A percentile compares a stretch with the other conserved stretches of the same genome.
Evolutionary conservation across 2,888 invertebrate genomes (phyloP).

Genomic region (Lasioglossum morio): DNA sequence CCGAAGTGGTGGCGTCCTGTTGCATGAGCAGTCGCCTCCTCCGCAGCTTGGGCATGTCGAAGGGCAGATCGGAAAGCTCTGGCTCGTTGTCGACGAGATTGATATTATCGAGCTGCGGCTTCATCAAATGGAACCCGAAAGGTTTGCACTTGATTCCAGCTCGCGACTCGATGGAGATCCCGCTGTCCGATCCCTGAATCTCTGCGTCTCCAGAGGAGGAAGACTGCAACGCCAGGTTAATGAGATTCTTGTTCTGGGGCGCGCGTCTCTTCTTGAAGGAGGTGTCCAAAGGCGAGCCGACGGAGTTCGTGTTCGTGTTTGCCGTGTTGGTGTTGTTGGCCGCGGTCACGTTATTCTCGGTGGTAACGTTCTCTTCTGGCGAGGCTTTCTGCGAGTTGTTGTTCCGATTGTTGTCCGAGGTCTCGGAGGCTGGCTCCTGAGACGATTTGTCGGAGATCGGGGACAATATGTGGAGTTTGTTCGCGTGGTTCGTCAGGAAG

Average conservation of each 20-base stretch:
- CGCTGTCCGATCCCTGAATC: slow-evolving; percentile 94
- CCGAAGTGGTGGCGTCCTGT: slow-evolving; percentile 89
- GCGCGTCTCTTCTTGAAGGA: slow-evolving; percentile 88
- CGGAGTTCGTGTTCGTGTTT: slow-evolving; percentile 76
- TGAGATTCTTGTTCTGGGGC: slow-evolving; percentile 91
- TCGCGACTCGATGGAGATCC: slow-evolving; percentile 94
- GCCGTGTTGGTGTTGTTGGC: slow-evolving; percentile 78
- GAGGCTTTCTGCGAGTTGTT: slow-evolving; percentile 92
- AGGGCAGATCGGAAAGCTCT: slow-evolving; percentile 92
- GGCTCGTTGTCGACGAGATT: slow-evolving; percentile 85
- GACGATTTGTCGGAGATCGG: slow-evolving; percentile 96
- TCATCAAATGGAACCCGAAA: slow-evolving; percentile 87
- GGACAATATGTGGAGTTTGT: slow-evolving; percentile 93
- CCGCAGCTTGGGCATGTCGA: slow-evolving; percentile 95
- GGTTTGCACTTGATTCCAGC: slow-evolving; percentile 91
- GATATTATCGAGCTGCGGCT: slow-evolving; percentile 86
- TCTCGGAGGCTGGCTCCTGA: slow-evolving; percentile 93
- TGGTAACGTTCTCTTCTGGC: slow-evolving; percentile 88
- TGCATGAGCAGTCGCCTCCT: slow-evolving; percentile 89
- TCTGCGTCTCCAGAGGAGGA: slow-evolving; percentile 89
- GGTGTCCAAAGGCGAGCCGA: slow-evolving; percentile 79
- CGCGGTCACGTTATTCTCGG: slow-evolving; percentile 79
- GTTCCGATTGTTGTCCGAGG: slow-evolving; percentile 92
- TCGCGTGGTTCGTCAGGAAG: slow-evolving; percentile 89
- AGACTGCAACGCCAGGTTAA: slow-evolving; percentile 88